These are phyloP conservation scores for Sinocyclocheilus maitianheensis DNA, from an alignment of 2,113 vertebrate genomes.

Conservation along the genomic window DNA sequence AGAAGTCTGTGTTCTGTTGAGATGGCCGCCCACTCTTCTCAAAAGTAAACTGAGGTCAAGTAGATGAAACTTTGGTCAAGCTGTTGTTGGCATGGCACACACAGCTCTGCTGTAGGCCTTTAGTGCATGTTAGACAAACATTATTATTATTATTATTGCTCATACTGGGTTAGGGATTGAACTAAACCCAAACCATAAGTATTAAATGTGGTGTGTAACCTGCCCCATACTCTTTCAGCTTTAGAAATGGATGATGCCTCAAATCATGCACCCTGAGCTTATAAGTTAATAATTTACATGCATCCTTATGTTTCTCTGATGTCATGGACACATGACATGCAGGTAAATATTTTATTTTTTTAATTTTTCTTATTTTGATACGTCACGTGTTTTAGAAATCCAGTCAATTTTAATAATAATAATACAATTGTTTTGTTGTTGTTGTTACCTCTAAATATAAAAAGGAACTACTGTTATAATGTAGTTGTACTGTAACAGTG, in stretches of 20 bases:
- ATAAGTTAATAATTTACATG: background rate
- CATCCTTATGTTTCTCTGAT: background rate
- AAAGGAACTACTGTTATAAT: background rate
- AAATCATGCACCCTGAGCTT: background rate
- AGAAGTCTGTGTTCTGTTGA: constrained; percentile 23
- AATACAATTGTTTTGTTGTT: background rate
- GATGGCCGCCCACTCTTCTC: background rate
- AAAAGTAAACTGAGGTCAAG: constrained; percentile 14
- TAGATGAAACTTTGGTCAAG: constrained; percentile 20
- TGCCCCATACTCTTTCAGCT: background rate
- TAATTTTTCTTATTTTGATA: no score
- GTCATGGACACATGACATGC: background rate
- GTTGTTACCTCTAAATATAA: background rate
- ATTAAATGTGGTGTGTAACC: background rate
- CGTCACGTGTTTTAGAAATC: no score
- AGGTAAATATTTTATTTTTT: background rate
- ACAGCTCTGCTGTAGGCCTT: constrained; percentile 28
- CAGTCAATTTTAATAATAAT: no score
- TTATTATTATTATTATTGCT: background rate
- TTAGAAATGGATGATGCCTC: background rate
- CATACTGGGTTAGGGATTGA: background rate
- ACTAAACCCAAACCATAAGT: background rate
- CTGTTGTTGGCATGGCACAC: constrained; percentile 21
- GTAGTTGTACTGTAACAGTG: no score
- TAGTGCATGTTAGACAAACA: constrained; percentile 13